phyloP scores from a whole-genome alignment of 2,113 vertebrate genomes.

The Hystrix brachyura region DNA sequence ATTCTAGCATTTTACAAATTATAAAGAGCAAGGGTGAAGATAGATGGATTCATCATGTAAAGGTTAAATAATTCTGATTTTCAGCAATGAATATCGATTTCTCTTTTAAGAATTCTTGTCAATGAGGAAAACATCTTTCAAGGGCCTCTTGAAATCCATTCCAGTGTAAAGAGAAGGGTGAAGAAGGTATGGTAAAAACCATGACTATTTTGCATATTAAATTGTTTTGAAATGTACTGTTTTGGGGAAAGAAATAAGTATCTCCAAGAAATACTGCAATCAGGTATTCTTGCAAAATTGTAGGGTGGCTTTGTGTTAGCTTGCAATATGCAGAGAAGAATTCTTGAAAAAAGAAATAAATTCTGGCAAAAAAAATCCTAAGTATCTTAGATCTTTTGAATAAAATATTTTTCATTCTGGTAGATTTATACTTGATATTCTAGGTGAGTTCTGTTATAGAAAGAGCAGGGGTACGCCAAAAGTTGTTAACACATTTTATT shows the following conservation, averaged over 20 bases:
- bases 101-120: conserved; percentile 65
- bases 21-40: conserved; percentile 27
- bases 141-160: conserved; percentile 49
- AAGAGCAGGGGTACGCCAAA: background rate
- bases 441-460: background rate
- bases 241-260: background rate
- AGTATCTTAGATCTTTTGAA: background rate
- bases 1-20: conserved; percentile 51
- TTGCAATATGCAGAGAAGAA: background rate
- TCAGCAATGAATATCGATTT: conserved; percentile 50
- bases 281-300: background rate
- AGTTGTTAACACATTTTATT: background rate
- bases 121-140: conserved; percentile 63
- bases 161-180: conserved; percentile 43
- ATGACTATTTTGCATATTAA: conserved; percentile 43
- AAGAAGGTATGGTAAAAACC: conserved; percentile 11
- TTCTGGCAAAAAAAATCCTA: background rate
- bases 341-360: background rate
- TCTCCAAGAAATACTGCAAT: background rate
- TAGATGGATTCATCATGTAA: conserved; percentile 18
- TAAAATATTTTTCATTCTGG: background rate
- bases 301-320: background rate
- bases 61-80: conserved; percentile 78
- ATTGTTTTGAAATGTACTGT: background rate
- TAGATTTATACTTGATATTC: background rate